phyloP scores from a whole-genome alignment of 2,888 invertebrate genomes.

The Odontocerum albicorne region DNA sequence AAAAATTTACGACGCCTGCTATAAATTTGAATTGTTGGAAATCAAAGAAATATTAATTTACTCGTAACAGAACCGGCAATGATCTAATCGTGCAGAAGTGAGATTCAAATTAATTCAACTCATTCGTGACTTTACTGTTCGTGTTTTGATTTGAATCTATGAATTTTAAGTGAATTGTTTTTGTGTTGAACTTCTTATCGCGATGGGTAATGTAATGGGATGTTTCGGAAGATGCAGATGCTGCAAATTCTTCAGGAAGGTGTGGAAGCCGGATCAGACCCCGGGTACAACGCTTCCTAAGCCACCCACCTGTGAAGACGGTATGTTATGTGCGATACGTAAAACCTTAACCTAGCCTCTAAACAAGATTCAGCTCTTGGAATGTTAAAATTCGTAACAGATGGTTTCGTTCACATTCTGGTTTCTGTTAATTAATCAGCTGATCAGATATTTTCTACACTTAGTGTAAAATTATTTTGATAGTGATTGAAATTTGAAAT shows the following conservation, averaged over 20 bases:
- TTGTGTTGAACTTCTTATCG: not conserved
- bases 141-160: constrained; percentile 2
- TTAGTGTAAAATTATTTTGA: no score
- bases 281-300: constrained; percentile 21
- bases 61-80: constrained; percentile 39
- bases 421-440: no score
- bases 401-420: no score
- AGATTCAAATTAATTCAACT: constrained; percentile 17
- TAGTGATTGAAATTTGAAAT: no score
- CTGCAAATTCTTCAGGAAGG: constrained; percentile 29
- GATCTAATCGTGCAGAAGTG: constrained; percentile 45
- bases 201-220: constrained; percentile 31
- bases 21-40: not conserved
- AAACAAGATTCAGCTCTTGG: no score
- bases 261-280: constrained; percentile 28
- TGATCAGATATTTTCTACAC: no score
- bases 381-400: no score
- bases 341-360: no score
- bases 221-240: constrained; percentile 21
- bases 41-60: not conserved
- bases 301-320: constrained; percentile 23
- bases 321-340: no score
- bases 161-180: no score
- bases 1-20: not conserved
- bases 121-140: not conserved